Base-by-base conservation (phyloP, 2,888 invertebrate genomes). In the Oithona nana region DNA sequence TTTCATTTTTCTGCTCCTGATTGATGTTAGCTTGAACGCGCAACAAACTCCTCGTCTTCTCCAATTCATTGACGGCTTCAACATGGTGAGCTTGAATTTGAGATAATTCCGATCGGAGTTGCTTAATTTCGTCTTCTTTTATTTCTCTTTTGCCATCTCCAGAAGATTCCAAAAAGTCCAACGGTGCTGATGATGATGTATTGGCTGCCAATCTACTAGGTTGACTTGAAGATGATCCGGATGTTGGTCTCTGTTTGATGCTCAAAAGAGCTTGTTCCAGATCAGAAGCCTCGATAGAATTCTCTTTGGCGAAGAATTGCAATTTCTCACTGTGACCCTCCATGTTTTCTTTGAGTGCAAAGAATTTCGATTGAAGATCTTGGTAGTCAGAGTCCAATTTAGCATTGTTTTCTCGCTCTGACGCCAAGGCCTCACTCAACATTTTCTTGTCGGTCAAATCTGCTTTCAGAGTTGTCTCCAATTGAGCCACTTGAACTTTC, bases 21-120 rank as follows among this genome's bases (percentile, higher is more conserved):
- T 63, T 64, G 26, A 64, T 63, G 28, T 57, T 51, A 16, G 28
- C 61, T 48, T 64, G 64, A 13, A 64, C 56, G 11, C 62, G 28
- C 22, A 64, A 31, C 24, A 64, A 39, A 16, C 50, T 56, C 13
- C 57, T 39, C 4, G 57, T 57, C 28, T 64, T 64, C 13, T 64
- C 64, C 24, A 64, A 29, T 28, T 64, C 64, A 29, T 57, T 56
- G n/a, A 63, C 24, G 28, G 64, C 54, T n/a, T 64, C 62, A 13
- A 64, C 57, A 11, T 57, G 39, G n/a, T 57, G 64, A 8, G 57
- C 56, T 48, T 64, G 64, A 6, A 64, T 20, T n/a, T 39, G 31
- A 6, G 64, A 56, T 28, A 64, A 49, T 50, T 63, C 62, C 1
- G 28, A 20, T 20, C 28, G 24, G 20, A 60, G 28, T 24, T 58